Conservation (phyloP, 2,113 vertebrate genomes). For the Crotalus helleri region DNA sequence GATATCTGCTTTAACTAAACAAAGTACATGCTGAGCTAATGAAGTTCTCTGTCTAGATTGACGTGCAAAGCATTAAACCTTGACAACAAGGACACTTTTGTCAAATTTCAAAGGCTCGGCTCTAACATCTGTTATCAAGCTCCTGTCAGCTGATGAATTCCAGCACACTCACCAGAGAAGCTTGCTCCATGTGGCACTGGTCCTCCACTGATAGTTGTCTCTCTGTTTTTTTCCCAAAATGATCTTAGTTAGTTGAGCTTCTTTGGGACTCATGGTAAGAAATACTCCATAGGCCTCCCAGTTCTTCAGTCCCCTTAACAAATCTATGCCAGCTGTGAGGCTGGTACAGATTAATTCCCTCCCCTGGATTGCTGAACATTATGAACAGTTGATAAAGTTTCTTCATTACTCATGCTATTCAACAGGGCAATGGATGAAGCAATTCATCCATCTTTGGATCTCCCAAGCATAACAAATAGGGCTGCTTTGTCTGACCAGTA, state of each 20-base stretch:
- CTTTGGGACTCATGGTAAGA: neutral
- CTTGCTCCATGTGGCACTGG: neutral
- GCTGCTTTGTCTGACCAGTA: neutral
- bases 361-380: neutral
- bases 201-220: slow-evolving; percentile 3
- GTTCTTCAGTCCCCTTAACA: neutral
- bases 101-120: slow-evolving; percentile 4
- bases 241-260: neutral
- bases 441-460: neutral
- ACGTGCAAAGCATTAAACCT: slow-evolving; percentile 5
- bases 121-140: slow-evolving; percentile 24
- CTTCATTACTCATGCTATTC: neutral
- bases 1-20: slow-evolving; percentile 4
- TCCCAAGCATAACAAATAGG: neutral
- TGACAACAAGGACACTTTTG: slow-evolving; percentile 19
- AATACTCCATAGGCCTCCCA: neutral
- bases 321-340: neutral
- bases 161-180: neutral
- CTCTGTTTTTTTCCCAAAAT: slow-evolving; percentile 2
- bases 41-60: slow-evolving; percentile 12
- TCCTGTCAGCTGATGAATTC: slow-evolving; percentile 33
- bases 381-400: neutral
- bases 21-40: neutral
- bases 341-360: neutral
- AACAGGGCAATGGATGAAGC: neutral